Evolutionary conservation across 2,888 invertebrate species (phyloP).

Genomic region (Cactoblastis cactorum): DNA sequence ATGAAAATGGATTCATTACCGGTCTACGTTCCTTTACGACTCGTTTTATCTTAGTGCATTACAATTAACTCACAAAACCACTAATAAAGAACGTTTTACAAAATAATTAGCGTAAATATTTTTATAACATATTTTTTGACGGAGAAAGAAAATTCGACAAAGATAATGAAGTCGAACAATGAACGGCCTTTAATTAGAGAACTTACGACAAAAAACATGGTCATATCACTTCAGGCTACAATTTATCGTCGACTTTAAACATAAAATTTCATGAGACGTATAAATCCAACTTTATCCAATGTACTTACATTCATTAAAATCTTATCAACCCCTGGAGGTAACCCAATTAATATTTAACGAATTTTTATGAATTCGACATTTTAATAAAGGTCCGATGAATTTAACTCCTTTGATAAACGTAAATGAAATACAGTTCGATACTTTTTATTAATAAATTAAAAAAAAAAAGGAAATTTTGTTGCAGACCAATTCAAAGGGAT

Average conservation of each 20-base stretch:
- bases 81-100: no score
- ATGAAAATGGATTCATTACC: no score
- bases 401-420: neutral
- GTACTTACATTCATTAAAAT: neutral
- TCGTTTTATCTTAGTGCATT: no score
- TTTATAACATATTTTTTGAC: no score
- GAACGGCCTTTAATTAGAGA: neutral
- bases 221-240: neutral
- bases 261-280: neutral
- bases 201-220: neutral
- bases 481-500: constrained; percentile 73
- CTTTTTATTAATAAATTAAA: no score
- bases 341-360: neutral
- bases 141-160: neutral
- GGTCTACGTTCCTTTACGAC: no score
- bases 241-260: neutral
- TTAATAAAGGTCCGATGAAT: neutral
- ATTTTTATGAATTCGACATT: neutral
- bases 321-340: neutral
- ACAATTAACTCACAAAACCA: no score
- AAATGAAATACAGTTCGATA: neutral
- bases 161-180: neutral
- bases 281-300: neutral
- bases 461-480: no score
- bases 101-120: no score